Conservation (phyloP, 2,113 vertebrate genomes). For the Heterotis niloticus region DNA sequence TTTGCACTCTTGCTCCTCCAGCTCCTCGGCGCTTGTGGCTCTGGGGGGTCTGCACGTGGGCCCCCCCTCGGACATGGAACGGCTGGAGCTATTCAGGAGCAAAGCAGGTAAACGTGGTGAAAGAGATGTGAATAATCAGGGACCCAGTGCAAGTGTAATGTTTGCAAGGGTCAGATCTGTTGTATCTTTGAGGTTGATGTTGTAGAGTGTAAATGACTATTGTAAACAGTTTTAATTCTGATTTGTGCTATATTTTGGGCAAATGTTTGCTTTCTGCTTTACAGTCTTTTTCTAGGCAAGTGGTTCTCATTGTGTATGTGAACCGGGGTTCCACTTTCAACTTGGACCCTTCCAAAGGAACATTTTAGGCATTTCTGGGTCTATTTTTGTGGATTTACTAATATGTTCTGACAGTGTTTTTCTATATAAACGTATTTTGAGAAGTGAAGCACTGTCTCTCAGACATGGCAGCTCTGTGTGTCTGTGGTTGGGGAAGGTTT, state of each 20-base stretch:
- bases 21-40: too few species aligned
- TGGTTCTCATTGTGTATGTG: too few species aligned
- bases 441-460: neutral
- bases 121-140: neutral
- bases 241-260: too few species aligned
- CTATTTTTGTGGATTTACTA: neutral
- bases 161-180: neutral
- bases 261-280: too few species aligned
- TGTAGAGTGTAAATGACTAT: too few species aligned
- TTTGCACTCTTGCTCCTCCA: neutral
- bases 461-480: too few species aligned
- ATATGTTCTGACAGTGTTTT: neutral
- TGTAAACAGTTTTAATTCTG: too few species aligned
- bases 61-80: slow-evolving; percentile 14
- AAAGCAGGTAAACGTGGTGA: slow-evolving; percentile 18
- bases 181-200: neutral
- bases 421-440: neutral
- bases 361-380: too few species aligned
- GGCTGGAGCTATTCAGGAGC: slow-evolving; percentile 13
- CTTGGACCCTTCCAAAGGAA: too few species aligned
- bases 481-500: too few species aligned
- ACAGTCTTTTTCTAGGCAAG: too few species aligned
- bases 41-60: neutral
- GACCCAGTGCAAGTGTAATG: neutral
- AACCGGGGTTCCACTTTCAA: too few species aligned